Evolutionary conservation across 2,113 vertebrate species (phyloP).

Genomic region (Marcusenius ussheri): DNA sequence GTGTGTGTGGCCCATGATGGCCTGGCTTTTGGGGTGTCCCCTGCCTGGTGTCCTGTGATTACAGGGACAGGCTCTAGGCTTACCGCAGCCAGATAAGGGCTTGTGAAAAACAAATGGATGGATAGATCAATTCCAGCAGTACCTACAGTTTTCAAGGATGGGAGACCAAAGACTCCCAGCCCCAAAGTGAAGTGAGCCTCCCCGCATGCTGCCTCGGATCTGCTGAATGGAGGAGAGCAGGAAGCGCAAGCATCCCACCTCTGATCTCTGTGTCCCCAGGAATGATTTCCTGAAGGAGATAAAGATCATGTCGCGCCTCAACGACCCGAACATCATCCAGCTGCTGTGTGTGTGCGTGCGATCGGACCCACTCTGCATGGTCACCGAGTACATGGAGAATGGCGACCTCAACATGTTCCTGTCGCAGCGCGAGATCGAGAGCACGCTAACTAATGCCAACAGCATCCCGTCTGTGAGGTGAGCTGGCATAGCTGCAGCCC

Average conservation of each 20-base stretch:
- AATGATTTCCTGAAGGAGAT: constrained; percentile 80
- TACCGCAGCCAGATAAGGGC: background rate
- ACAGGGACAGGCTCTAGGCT: background rate
- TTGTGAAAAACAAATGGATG: background rate
- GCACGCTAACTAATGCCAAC: constrained; percentile 57
- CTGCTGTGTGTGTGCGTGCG: constrained; percentile 72
- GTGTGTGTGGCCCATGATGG: background rate
- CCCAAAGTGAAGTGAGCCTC: background rate
- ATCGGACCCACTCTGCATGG: constrained; percentile 71
- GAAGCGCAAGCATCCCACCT: background rate
- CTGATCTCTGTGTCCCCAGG: constrained; percentile 35
- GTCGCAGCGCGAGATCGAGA: constrained; percentile 68
- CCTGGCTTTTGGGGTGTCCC: background rate
- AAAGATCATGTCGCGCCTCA: constrained; percentile 77
- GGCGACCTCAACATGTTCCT: constrained; percentile 69
- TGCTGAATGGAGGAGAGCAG: background rate
- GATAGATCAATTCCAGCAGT: background rate
- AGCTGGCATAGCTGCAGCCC: background rate
- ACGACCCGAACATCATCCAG: constrained; percentile 77
- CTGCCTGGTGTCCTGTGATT: background rate
- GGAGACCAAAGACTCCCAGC: background rate
- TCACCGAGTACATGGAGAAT: constrained; percentile 67
- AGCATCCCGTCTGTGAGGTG: constrained; percentile 49
- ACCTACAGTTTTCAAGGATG: background rate
- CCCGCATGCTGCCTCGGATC: background rate